Evolutionary conservation across 2,888 invertebrate species (phyloP), one percentile per base, ranked within the genome.

Genomic region (Clunio marinus): DNA sequence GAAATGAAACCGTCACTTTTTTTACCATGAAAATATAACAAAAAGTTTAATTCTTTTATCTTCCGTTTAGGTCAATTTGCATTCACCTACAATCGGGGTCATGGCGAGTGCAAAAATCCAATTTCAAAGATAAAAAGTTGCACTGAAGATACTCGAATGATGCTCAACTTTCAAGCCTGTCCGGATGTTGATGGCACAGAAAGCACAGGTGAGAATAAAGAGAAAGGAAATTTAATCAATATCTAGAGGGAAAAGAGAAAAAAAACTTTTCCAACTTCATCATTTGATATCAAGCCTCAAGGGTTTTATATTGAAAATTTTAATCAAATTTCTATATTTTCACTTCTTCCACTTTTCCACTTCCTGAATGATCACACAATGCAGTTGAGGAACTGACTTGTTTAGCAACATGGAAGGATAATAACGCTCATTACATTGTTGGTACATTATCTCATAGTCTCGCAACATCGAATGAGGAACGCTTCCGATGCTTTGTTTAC

Each of bases 401-500:
- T 76, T 78, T 92, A 69, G 92, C 91, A 2, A 84, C 85, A 17
- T 93, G 92, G 92, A 90, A 88, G 77, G 91, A 92, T 72, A 91
- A 91, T 0, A 87, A 89, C 37, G 88, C 87, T 60, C 82, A 88
- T 68, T 92, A 90, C 77, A 81, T 92, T 58, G 87, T 91, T 62
- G 91, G 91, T 0, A 84, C 86, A 72, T 82, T 91, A 72, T 84
- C 86, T n/a, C 87, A 88, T 25, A 86, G 85, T 75, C 90, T 90
- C 78, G 88, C 88, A 66, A 88, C 89, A 71, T 88, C 88, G 75
- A 88, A 89, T 78, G 91, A 92, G 76, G 91, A 92, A 77, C 84
- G 91, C 71, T 93, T 91, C 80, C 83, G 93, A 71, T 93, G 93
- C 80, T 93, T 93, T 81, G 93, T 93, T 69, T 91, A 90, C 80